phyloP scores from a whole-genome alignment of 2,888 invertebrate genomes.

The Drosophila subsilvestris region DNA sequence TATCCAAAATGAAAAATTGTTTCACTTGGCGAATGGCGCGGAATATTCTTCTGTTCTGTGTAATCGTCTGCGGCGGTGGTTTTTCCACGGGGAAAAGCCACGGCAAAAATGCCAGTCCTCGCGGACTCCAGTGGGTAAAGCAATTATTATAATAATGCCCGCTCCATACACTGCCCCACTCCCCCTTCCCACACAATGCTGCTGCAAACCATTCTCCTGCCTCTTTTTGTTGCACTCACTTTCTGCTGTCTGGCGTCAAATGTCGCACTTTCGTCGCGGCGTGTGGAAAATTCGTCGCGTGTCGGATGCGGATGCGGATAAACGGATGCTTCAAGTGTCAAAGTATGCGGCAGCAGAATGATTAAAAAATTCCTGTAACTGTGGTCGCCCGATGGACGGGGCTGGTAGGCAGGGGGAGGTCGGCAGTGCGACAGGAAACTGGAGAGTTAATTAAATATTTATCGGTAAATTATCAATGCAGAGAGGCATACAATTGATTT shows the following conservation, averaged over 20 bases:
- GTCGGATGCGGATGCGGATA: constrained; percentile 14
- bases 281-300: constrained; percentile 49
- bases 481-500: constrained; percentile 39
- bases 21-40: constrained; percentile 30
- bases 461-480: constrained; percentile 43
- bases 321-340: constrained; percentile 71
- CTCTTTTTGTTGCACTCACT: background rate
- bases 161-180: background rate
- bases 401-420: background rate
- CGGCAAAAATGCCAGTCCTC: constrained; percentile 4
- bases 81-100: constrained; percentile 1
- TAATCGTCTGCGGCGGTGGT: constrained; percentile 30
- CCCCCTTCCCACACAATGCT: background rate
- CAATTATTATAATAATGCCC: constrained; percentile 72
- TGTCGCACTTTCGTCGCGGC: constrained; percentile 70
- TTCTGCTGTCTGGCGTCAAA: constrained; percentile 70
- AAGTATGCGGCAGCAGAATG: constrained; percentile 73
- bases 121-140: constrained; percentile 51
- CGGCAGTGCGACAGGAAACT: constrained; percentile 18
- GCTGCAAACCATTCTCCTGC: too few relatives aligned
- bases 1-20: constrained; percentile 82
- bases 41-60: constrained; percentile 52
- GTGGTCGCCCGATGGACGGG: background rate
- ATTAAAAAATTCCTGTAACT: constrained; percentile 72
- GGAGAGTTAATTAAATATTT: constrained; percentile 47